Evolutionary conservation across 2,797 vertebrate genomes (phyloP).

Genomic region (Columba guinea): DNA sequence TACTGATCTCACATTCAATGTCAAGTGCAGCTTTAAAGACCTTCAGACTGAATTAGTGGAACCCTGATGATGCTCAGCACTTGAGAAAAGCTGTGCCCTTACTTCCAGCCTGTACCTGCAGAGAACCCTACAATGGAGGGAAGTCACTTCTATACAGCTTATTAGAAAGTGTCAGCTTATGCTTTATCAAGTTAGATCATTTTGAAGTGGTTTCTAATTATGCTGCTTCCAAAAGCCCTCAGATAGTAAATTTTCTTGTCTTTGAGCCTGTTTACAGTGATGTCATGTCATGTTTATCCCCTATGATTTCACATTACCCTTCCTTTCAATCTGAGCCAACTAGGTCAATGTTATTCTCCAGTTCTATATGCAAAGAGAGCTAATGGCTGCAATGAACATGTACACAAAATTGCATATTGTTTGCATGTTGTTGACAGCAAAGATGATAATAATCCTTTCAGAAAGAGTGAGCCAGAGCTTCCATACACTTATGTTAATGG

Average conservation of each 20-base stretch:
- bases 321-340: not conserved
- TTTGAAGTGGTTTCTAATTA: not conserved
- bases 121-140: accelerated
- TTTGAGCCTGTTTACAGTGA: not conserved
- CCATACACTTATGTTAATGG: accelerated
- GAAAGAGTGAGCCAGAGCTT: not conserved
- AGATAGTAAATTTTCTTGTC: not conserved
- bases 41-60: not conserved
- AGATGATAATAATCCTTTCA: not conserved
- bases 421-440: not conserved
- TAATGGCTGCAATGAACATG: not conserved
- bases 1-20: not conserved
- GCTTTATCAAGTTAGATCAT: not conserved
- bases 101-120: not conserved
- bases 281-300: not conserved
- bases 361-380: too few relatives aligned
- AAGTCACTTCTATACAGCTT: not conserved
- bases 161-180: not conserved
- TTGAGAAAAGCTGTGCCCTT: not conserved
- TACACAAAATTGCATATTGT: not conserved
- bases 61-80: not conserved
- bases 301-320: not conserved
- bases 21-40: not conserved
- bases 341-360: not conserved
- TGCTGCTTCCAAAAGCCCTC: not conserved